These are phyloP conservation scores for Ceratina japonica DNA, from an alignment of 1,140 invertebrate genomes.

Conservation along the genomic window DNA sequence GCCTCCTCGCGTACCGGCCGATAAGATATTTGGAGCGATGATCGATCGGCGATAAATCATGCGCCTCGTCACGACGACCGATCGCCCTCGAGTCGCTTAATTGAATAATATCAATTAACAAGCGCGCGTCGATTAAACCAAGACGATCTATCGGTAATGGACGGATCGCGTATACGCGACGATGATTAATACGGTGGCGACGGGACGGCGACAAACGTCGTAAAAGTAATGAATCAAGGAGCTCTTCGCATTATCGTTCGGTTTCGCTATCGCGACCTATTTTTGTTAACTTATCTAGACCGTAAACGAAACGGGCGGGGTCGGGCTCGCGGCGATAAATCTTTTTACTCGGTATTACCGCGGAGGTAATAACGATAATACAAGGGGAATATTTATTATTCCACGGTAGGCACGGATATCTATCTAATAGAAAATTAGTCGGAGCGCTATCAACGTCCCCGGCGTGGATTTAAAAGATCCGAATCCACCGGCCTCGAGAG, in stretches of 20 bases:
- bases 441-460: not conserved
- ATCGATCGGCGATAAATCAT: constrained; percentile 10
- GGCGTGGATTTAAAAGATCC: not conserved
- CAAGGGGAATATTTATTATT: not conserved
- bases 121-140: too few species aligned
- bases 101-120: too few species aligned
- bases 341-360: not conserved
- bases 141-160: too few species aligned
- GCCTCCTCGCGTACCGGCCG: not conserved
- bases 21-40: not conserved
- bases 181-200: not conserved
- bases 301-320: not conserved
- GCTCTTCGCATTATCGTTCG: not conserved
- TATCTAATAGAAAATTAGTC: not conserved
- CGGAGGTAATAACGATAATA: not conserved
- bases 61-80: not conserved
- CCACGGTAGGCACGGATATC: too few species aligned
- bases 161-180: not conserved
- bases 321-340: not conserved
- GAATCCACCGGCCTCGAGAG: not conserved
- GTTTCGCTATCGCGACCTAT: constrained; percentile 7
- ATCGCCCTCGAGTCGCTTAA: too few species aligned
- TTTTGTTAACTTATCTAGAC: not conserved
- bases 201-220: not conserved
- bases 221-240: not conserved